These are phyloP conservation scores for Halesus radiatus DNA, from an alignment of 1,140 invertebrate species.

Conservation along the genomic window DNA sequence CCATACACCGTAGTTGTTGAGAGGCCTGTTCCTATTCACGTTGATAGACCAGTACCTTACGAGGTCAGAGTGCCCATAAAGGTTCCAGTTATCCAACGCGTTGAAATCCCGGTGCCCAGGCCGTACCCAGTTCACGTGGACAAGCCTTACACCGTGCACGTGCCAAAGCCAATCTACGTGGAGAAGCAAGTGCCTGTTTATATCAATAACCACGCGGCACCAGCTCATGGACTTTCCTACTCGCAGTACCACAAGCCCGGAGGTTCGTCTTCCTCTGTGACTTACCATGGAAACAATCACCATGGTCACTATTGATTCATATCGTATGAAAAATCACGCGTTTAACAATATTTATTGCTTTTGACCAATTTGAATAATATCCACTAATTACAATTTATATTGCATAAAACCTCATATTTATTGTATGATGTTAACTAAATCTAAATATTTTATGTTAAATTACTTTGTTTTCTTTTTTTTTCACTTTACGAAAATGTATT, in stretches of 20 bases:
- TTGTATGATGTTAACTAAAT: too few relatives aligned
- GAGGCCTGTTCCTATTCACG: conserved; percentile 71
- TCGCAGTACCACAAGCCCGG: not conserved
- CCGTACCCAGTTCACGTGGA: conserved; percentile 47
- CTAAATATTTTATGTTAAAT: too few relatives aligned
- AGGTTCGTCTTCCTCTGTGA: conserved; percentile 3
- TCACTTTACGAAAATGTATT: too few relatives aligned
- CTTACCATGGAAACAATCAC: conserved; percentile 18
- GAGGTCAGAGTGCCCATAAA: conserved; percentile 70
- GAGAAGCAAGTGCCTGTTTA: conserved; percentile 53
- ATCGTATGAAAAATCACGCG: too few relatives aligned
- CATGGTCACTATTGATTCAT: not conserved
- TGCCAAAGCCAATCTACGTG: conserved; percentile 42
- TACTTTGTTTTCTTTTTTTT: too few relatives aligned
- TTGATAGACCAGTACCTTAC: conserved; percentile 72
- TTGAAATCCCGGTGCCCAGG: conserved; percentile 40
- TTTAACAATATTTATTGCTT: too few relatives aligned
- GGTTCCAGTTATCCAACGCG: conserved; percentile 36
- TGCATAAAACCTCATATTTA: too few relatives aligned
- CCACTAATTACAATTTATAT: too few relatives aligned
- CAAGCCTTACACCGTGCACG: conserved; percentile 44
- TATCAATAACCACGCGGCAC: not conserved
- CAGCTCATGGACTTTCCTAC: conserved; percentile 8
- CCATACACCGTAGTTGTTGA: conserved; percentile 73
- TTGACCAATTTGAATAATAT: too few relatives aligned